These are phyloP conservation scores for Anoplius nigerrimus DNA, from an alignment of 2,888 invertebrate species.

Conservation along the genomic window DNA sequence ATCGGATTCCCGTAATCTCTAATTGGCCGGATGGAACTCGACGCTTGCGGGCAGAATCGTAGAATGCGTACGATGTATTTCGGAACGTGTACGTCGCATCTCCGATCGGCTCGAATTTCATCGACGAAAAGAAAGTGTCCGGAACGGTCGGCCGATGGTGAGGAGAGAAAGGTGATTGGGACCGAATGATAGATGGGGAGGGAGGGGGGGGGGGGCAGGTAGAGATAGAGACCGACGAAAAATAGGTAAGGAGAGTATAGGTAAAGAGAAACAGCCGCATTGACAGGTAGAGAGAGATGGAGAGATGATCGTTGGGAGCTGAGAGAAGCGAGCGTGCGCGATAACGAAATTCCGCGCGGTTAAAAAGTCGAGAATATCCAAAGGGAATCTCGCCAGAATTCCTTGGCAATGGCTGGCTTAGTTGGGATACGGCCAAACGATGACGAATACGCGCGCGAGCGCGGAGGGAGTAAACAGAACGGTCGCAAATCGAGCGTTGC, in stretches of 20 bases:
- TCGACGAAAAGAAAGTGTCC: constrained; percentile 31
- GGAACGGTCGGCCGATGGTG: not conserved
- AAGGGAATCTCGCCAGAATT: constrained; percentile 61
- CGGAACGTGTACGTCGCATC: constrained; percentile 2
- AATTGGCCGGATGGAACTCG: no score
- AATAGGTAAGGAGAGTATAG: no score
- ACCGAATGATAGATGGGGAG: no score
- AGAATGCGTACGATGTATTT: no score
- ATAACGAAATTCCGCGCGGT: constrained; percentile 40
- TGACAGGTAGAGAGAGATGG: constrained; percentile 14
- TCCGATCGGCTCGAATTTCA: constrained; percentile 27
- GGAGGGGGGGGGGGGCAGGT: no score
- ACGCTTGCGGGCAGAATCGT: no score
- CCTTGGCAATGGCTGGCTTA: constrained; percentile 66
- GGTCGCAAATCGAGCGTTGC: constrained; percentile 48
- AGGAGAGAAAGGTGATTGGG: not conserved
- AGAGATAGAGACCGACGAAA: no score
- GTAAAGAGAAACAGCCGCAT: not conserved
- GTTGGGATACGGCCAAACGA: constrained; percentile 65
- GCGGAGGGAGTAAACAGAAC: constrained; percentile 54
- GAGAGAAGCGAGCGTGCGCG: not conserved
- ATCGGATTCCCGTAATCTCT: no score
- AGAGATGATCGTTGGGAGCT: not conserved
- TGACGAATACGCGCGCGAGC: constrained; percentile 56
- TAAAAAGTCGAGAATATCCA: constrained; percentile 55